These are phyloP conservation scores for Potorous gilbertii DNA, from an alignment of 2,797 vertebrate species.

Conservation along the genomic window DNA sequence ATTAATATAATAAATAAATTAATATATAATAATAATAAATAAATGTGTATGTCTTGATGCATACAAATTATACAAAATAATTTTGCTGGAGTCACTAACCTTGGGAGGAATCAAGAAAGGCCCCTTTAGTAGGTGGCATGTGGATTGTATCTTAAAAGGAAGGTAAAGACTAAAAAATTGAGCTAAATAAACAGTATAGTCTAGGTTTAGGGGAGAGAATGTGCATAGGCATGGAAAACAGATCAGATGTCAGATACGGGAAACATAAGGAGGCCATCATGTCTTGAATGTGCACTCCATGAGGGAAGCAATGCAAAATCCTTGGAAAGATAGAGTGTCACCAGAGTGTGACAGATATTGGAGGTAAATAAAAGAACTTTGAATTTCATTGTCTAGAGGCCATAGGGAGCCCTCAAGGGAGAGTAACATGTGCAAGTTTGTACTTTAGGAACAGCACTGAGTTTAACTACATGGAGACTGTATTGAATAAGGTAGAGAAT, in stretches of 20 bases:
- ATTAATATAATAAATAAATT: no score
- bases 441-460: neutral
- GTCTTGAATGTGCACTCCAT: neutral
- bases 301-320: neutral
- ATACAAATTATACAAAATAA: no score
- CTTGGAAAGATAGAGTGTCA: neutral
- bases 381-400: neutral
- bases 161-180: neutral
- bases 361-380: neutral
- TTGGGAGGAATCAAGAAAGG: no score
- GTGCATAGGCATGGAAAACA: neutral
- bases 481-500: neutral
- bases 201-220: neutral
- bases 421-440: neutral
- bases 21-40: no score
- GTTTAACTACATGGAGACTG: neutral
- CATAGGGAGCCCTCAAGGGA: neutral
- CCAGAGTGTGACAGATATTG: neutral
- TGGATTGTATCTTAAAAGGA: neutral
- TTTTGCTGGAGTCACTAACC: no score
- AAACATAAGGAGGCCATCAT: neutral
- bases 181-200: neutral
- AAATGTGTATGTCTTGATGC: no score
- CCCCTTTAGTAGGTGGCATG: no score
- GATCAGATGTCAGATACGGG: no score